Evolutionary conservation across 1,140 invertebrate species (phyloP).

Genomic region (Heterodera schachtii): DNA sequence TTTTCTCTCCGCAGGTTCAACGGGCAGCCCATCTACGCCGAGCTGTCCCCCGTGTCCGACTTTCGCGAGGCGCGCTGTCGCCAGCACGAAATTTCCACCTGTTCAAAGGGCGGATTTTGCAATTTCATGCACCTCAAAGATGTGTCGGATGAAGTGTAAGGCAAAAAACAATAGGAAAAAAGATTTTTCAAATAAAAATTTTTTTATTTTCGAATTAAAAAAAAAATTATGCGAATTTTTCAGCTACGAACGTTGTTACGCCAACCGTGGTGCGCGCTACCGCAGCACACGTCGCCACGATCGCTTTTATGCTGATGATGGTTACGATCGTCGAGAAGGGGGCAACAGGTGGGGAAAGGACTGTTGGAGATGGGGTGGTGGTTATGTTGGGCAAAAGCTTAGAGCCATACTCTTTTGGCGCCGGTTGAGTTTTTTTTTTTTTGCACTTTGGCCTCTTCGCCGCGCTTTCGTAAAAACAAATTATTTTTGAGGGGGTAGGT

Average conservation of each 20-base stretch:
- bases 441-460: background rate
- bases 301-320: conserved; percentile 47
- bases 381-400: background rate
- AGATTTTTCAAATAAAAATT: conserved; percentile 46
- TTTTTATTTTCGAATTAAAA: background rate
- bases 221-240: background rate
- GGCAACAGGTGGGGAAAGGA: background rate
- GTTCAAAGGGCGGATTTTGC: conserved; percentile 94
- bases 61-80: conserved; percentile 98
- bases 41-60: conserved; percentile 95
- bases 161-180: no score
- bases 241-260: conserved; percentile 23
- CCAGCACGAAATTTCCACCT: conserved; percentile 99
- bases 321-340: conserved; percentile 21
- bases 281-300: conserved; percentile 27
- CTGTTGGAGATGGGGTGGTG: background rate
- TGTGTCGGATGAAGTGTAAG: conserved; percentile 70
- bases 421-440: background rate
- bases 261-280: conserved; percentile 29
- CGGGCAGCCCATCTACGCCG: conserved; percentile 91
- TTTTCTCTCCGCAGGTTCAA: conserved; percentile 74
- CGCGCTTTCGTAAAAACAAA: background rate
- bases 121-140: conserved; percentile 99
- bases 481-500: background rate
- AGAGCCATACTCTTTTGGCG: background rate